Evolutionary conservation across 53 echinoderm and acorn worm genomes (phyloP).

Genomic region (Zoroaster sp.): DNA sequence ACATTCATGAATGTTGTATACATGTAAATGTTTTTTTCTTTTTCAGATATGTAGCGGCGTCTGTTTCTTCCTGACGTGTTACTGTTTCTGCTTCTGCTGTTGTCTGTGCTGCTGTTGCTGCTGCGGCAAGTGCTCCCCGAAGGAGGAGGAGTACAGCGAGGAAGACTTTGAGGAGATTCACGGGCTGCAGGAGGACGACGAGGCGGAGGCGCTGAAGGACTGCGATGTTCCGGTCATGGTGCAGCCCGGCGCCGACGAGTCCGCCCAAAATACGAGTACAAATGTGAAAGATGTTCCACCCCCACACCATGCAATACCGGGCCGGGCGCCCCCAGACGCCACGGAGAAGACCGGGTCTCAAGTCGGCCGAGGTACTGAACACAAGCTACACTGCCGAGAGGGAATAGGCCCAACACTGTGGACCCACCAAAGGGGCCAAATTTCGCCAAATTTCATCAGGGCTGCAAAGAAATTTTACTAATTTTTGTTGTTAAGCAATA

Average conservation of each 20-base stretch:
- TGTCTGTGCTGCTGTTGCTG: constrained; percentile 96
- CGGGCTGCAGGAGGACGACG: constrained; percentile 48
- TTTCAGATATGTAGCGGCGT: constrained; percentile 71
- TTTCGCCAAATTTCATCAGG: too few species aligned
- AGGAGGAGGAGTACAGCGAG: constrained; percentile 67
- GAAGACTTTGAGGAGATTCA: constrained; percentile 77
- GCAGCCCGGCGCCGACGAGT: constrained; percentile 62
- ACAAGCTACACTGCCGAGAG: constrained; percentile 30
- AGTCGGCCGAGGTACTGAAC: constrained; percentile 53
- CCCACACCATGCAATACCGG: constrained; percentile 75
- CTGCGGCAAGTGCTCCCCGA: constrained; percentile 81
- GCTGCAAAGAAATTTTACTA: too few species aligned
- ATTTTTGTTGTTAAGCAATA: too few species aligned
- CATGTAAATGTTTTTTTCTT: background rate
- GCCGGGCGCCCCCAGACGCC: constrained; percentile 68
- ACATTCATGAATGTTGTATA: too few species aligned
- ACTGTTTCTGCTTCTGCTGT: constrained; percentile 99
- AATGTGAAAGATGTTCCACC: constrained; percentile 26
- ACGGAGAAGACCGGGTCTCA: constrained; percentile 88
- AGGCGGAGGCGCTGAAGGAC: background rate
- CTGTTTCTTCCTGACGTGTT: constrained; percentile 89
- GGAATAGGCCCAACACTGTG: too few species aligned
- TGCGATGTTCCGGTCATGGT: constrained; percentile 53
- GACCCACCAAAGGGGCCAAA: too few species aligned
- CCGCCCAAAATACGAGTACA: background rate